A percentile compares a stretch with the other conserved stretches of the same genome.
phyloP scores from a whole-genome alignment of 2,888 invertebrate species.

The Ophion ellenae region DNA sequence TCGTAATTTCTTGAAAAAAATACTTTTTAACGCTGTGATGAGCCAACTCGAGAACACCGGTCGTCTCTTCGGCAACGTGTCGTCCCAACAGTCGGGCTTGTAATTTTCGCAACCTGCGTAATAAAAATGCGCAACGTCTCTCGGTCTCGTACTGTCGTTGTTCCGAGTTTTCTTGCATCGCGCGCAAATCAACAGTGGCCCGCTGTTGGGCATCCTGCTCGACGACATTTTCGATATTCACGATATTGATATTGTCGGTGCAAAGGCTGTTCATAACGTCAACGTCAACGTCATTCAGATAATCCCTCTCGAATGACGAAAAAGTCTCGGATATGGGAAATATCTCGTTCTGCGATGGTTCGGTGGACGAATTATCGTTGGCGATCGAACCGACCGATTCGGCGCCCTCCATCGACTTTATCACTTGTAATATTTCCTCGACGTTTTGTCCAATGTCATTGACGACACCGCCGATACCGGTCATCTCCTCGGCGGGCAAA shows the following conservation, averaged over 20 bases:
- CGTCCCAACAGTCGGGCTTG: conserved; percentile 91
- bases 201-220: conserved; percentile 29
- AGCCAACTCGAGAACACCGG: conserved; percentile 90
- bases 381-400: conserved; percentile 53
- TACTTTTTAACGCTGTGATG: conserved; percentile 85
- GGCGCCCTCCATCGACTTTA: conserved; percentile 89
- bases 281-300: conserved; percentile 78
- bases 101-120: conserved; percentile 90
- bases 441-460: conserved; percentile 87
- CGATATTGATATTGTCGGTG: conserved; percentile 78
- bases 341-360: conserved; percentile 73
- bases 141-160: conserved; percentile 87
- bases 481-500: conserved; percentile 44
- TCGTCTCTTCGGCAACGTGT: conserved; percentile 91
- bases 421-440: conserved; percentile 90
- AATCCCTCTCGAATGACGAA: conserved; percentile 79
- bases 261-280: conserved; percentile 79
- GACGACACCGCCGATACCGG: conserved; percentile 80
- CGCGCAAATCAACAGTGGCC: conserved; percentile 67
- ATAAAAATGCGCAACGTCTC: conserved; percentile 89
- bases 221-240: conserved; percentile 39
- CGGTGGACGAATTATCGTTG: conserved; percentile 33
- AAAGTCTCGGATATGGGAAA: conserved; percentile 80
- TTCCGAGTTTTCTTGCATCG: conserved; percentile 76
- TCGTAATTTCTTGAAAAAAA: conserved; percentile 80